Conservation (phyloP, 2,113 vertebrate genomes). For the Paracanthobrama guichenoti region DNA sequence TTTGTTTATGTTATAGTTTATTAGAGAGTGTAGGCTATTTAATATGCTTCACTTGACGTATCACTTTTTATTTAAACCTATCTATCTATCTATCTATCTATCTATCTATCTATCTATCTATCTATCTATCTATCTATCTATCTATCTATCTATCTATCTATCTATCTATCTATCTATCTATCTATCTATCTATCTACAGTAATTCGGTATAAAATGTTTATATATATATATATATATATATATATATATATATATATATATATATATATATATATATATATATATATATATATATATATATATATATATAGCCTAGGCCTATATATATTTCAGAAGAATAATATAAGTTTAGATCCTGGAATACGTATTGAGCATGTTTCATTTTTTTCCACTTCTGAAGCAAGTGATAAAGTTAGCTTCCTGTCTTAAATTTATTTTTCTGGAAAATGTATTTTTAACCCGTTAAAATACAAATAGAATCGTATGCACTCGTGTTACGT, state of each 20-base stretch:
- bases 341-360: not conserved
- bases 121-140: conserved; percentile 20
- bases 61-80: not conserved
- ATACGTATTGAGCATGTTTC: not conserved
- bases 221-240: no score
- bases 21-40: not conserved
- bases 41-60: not conserved
- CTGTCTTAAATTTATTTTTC: not conserved
- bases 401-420: not conserved
- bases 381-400: not conserved
- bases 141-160: conserved; percentile 26
- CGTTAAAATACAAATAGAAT: not conserved
- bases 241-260: no score
- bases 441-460: not conserved
- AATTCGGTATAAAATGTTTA: not conserved
- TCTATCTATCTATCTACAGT: not conserved
- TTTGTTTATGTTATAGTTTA: not conserved
- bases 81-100: not conserved
- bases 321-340: not conserved
- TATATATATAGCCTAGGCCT: no score
- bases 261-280: no score
- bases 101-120: conserved; percentile 23
- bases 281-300: no score
- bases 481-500: not conserved
- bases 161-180: conserved; percentile 19